phyloP scores from a whole-genome alignment of 2,797 vertebrate species.

The Odontamblyopus rebecca region DNA sequence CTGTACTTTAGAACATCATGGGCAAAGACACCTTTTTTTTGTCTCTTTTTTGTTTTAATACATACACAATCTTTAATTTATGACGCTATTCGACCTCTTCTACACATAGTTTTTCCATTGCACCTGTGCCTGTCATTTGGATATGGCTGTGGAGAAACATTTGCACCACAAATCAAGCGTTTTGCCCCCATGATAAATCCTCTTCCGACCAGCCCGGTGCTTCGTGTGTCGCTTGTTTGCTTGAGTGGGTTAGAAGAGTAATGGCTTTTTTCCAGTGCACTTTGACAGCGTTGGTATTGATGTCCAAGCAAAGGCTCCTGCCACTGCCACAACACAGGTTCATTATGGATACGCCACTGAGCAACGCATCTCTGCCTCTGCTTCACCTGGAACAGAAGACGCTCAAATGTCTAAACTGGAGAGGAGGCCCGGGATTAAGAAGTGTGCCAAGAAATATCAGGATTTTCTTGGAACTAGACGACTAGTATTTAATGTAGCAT shows the following conservation, averaged over 20 bases:
- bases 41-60: too few relatives aligned
- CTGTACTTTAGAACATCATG: too few relatives aligned
- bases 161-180: neutral
- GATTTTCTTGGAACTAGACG: too few relatives aligned
- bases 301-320: neutral
- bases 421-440: too few relatives aligned
- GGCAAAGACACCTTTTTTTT: too few relatives aligned
- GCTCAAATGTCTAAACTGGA: neutral
- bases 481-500: too few relatives aligned
- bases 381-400: neutral
- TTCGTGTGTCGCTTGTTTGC: neutral
- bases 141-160: neutral
- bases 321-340: neutral
- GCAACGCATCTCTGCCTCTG: neutral
- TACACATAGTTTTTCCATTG: neutral
- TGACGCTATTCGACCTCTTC: neutral
- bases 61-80: neutral
- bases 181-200: neutral
- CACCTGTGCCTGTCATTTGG: neutral
- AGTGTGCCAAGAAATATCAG: too few relatives aligned
- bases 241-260: neutral
- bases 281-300: neutral
- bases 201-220: neutral
- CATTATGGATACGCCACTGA: neutral
- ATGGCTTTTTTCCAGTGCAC: neutral